Evolutionary conservation across 2,113 vertebrate genomes (phyloP), one percentile per base, ranked within the genome.

Genomic region (Epinephelus lanceolatus): DNA sequence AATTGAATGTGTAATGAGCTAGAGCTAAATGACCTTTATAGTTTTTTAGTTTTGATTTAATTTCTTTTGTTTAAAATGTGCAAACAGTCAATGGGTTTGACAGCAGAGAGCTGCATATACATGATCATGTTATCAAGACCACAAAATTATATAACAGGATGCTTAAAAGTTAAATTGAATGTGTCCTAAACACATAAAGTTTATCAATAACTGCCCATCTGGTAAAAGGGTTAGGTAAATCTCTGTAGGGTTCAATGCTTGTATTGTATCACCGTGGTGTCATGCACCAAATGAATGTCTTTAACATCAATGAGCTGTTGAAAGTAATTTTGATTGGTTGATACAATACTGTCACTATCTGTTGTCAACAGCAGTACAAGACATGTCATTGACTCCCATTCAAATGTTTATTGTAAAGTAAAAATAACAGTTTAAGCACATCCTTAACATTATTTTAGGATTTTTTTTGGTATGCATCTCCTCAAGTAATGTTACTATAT

Each of bases 21-120:
- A 7, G 10, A 59, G 56, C 49, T 69, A 66, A 65, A 49, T 77
- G 2, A 61, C 19, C 40, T 49, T 21, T 47, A 37, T 71, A 30
- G 17, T 55, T 5, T n/a, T 23, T n/a, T 78, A 30, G 4, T 30
- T 71, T 6, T 47, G 5, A 10, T 25, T n/a, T 60, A 13, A 40
- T 15, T 40, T 30, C 42, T 21, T 55, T 25, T 71, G 2, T 49
- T 30, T 7, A 12, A 67, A 78, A 75, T 57, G 63, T 83, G 68
- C 14, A 73, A 82, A 55, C 21, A 63, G 37, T 84, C 6, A 2
- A 25, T 7, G 37, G 61, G 11, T 76, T 63, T 55, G 9, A 60
- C 68, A 69, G 19, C 37, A 69, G 42, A 71, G n/a, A 79, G 30
- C 61, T 71, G 49, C n/a, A 27, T 59, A 80, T 37, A 25, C 21